Conservation (phyloP, 1,140 invertebrate species). For the Riptortus pedestris region DNA sequence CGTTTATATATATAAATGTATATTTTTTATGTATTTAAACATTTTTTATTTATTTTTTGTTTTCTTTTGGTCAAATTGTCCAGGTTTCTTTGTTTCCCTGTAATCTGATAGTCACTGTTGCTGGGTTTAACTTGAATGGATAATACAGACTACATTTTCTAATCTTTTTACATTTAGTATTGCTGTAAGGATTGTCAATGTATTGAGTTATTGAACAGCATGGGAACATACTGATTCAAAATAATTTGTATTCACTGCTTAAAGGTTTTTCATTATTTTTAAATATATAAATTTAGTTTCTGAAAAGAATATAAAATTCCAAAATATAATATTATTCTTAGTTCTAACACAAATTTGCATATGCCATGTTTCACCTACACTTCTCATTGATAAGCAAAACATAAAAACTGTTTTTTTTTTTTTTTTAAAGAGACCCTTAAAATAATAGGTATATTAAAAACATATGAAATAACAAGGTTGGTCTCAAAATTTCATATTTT, state of each 20-base stretch:
- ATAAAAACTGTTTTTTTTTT: too few relatives aligned
- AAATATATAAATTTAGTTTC: neutral
- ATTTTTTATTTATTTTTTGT: constrained; percentile 6
- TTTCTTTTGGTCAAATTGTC: constrained; percentile 12
- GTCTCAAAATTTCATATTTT: too few relatives aligned
- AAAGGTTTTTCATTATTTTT: neutral
- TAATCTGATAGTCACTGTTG: constrained; percentile 12
- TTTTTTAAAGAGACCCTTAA: too few relatives aligned
- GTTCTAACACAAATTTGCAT: too few relatives aligned
- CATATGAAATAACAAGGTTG: too few relatives aligned
- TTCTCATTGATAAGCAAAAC: too few relatives aligned
- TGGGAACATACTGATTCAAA: neutral
- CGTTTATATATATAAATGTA: constrained; percentile 1
- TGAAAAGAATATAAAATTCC: neutral
- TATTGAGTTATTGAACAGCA: neutral
- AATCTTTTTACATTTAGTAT: neutral
- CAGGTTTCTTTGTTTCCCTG: constrained; percentile 8
- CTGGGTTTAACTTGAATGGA: constrained; percentile 5
- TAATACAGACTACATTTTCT: neutral
- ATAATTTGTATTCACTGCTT: neutral
- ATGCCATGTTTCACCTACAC: neutral
- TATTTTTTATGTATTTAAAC: neutral
- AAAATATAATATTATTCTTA: neutral
- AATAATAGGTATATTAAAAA: too few relatives aligned
- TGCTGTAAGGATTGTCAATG: constrained; percentile 7